phyloP scores from a whole-genome alignment of 37 sponge, comb jelly and placozoan genomes.

The Ianthella basta region DNA sequence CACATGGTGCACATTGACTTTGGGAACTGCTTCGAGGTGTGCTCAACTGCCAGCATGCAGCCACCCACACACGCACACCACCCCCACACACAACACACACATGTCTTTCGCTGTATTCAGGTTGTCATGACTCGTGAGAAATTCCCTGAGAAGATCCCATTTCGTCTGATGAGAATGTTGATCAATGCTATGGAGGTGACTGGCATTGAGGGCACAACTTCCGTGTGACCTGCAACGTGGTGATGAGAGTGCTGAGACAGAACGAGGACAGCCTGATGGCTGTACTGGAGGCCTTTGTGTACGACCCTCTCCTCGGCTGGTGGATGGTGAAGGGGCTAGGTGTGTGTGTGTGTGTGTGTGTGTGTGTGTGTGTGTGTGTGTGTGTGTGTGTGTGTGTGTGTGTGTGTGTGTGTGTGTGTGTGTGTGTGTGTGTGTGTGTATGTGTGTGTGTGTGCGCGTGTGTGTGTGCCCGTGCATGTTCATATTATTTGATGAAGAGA shows the following conservation, averaged over 20 bases:
- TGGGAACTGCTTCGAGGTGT: constrained; percentile 96
- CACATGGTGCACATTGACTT: constrained; percentile 96
- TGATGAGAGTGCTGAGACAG: constrained; percentile 83
- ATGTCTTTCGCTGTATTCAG: neutral
- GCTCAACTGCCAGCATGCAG: neutral
- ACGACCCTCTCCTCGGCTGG: too few relatives aligned
- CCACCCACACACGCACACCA: too few relatives aligned
- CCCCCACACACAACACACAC: too few relatives aligned
- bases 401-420: too few relatives aligned
- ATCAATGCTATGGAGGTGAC: constrained; percentile 99
- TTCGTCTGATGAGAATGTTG: constrained; percentile 95
- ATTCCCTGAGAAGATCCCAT: constrained; percentile 98
- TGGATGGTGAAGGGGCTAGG: too few relatives aligned
- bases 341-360: too few relatives aligned
- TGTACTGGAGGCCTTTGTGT: constrained; percentile 92
- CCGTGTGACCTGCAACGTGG: constrained; percentile 90
- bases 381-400: too few relatives aligned
- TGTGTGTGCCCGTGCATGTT: too few relatives aligned
- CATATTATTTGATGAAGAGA: too few relatives aligned
- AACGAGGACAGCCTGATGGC: constrained; percentile 98
- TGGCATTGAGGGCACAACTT: constrained; percentile 98
- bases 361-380: too few relatives aligned
- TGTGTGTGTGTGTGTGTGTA: too few relatives aligned
- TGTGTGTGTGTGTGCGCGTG: too few relatives aligned
- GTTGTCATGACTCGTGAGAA: constrained; percentile 98